Conservation (phyloP, 2,113 vertebrate species). For the Galeopterus variegatus region DNA sequence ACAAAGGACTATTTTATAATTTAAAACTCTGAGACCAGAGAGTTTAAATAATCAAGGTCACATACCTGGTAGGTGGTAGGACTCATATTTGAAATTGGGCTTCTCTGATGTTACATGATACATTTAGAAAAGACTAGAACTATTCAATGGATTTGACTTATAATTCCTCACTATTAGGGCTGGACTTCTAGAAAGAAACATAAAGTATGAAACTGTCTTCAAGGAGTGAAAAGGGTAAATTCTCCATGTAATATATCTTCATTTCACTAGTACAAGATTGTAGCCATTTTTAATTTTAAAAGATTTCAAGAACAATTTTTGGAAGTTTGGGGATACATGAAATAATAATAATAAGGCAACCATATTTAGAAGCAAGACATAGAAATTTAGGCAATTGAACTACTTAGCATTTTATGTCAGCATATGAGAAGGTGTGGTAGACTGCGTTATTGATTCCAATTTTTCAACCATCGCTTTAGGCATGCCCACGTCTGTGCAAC, state of each 20-base stretch:
- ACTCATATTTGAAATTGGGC: neutral
- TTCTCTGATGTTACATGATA: neutral
- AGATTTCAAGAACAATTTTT: neutral
- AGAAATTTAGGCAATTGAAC: neutral
- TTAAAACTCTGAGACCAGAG: neutral
- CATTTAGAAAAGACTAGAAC: neutral
- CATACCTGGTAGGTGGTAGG: neutral
- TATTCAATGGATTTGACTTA: neutral
- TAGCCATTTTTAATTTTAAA: neutral
- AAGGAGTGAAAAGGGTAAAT: neutral
- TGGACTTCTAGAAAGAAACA: neutral
- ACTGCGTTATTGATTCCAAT: neutral
- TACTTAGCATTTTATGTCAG: neutral
- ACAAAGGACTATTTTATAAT: no score
- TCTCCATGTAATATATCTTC: neutral
- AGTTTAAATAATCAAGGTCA: neutral
- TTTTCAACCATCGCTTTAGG: neutral
- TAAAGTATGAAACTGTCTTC: neutral
- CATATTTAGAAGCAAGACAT: neutral
- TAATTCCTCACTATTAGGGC: neutral
- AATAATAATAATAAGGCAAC: neutral
- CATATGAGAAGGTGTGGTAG: no score
- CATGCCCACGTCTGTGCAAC: neutral
- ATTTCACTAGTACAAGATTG: neutral
- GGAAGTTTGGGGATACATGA: neutral